Evolutionary conservation across 2,113 vertebrate genomes (phyloP).

Genomic region (Bagarius yarrelli): DNA sequence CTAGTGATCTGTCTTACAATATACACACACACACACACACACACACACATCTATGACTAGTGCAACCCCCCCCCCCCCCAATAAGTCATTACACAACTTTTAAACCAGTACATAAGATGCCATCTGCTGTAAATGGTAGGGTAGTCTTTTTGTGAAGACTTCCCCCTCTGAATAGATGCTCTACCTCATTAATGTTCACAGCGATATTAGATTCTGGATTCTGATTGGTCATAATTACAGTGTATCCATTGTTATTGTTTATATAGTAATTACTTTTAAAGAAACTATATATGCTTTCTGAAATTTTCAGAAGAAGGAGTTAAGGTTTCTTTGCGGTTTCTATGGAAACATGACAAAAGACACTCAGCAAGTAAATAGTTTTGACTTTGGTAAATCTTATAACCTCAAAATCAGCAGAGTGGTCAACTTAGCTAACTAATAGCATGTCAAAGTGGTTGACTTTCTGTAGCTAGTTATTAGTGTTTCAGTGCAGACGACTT

Average conservation of each 20-base stretch:
- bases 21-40: constrained; percentile 3
- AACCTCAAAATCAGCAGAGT: too few species aligned
- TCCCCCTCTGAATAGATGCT: too few species aligned
- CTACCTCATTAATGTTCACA: not conserved
- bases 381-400: too few species aligned
- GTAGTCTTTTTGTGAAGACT: not conserved
- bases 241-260: not conserved
- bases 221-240: not conserved
- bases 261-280: not conserved
- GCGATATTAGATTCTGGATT: not conserved
- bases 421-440: too few species aligned
- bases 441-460: too few species aligned
- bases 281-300: too few species aligned
- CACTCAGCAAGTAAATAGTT: too few species aligned
- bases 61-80: not conserved
- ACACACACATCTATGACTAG: not conserved
- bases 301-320: too few species aligned
- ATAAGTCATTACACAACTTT: constrained; percentile 1
- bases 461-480: too few species aligned
- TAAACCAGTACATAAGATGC: not conserved
- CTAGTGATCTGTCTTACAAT: constrained; percentile 13
- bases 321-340: too few species aligned
- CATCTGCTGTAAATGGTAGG: not conserved
- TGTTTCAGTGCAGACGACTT: too few species aligned
- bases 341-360: too few species aligned